These are phyloP conservation scores for Chaenodraco wilsoni DNA, from an alignment of 2,797 vertebrate genomes.

Conservation along the genomic window DNA sequence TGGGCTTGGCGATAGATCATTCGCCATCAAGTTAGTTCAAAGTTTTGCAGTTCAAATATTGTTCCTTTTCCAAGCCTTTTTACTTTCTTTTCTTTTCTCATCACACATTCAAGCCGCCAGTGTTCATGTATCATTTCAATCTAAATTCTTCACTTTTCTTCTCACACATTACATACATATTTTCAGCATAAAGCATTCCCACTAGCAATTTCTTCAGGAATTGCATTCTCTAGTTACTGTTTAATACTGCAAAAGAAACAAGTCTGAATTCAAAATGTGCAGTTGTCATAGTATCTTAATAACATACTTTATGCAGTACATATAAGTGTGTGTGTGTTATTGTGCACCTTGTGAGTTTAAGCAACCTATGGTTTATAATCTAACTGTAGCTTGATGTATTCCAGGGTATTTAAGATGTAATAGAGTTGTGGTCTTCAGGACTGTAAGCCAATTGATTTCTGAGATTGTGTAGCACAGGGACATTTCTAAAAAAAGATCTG, in stretches of 20 bases:
- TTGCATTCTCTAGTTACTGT: neutral
- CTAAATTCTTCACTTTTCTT: too few species aligned
- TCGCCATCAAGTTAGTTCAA: too few species aligned
- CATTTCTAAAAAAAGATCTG: neutral
- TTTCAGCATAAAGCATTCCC: too few species aligned
- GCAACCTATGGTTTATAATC: neutral
- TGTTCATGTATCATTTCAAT: too few species aligned
- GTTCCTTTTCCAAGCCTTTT: too few species aligned
- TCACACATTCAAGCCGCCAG: too few species aligned
- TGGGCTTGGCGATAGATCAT: too few species aligned
- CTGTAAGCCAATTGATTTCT: too few species aligned
- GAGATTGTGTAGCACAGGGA: neutral
- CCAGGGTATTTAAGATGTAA: neutral
- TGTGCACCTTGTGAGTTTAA: neutral
- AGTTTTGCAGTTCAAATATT: too few species aligned
- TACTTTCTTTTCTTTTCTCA: too few species aligned
- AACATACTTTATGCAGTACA: neutral
- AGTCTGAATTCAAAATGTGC: neutral
- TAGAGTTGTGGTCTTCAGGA: neutral
- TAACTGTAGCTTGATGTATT: neutral
- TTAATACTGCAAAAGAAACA: neutral
- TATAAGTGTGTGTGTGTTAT: neutral
- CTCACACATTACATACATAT: too few species aligned
- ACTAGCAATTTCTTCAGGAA: too few species aligned
- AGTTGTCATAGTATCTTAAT: neutral